A percentile compares a stretch with the other conserved stretches of the same genome.
phyloP scores from a whole-genome alignment of 2,888 invertebrate genomes.

The Halocaridina rubra region DNA sequence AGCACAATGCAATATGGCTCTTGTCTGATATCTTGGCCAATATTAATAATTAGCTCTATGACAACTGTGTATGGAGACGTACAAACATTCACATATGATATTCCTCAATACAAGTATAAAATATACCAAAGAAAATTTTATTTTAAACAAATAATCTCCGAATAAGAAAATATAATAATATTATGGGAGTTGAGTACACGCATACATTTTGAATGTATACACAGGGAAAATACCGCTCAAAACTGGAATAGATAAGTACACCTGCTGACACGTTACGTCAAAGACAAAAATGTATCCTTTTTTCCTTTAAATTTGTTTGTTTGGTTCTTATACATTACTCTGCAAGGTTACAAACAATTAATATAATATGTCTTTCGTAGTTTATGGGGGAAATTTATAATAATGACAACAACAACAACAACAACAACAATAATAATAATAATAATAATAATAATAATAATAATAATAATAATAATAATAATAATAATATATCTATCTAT shows the following conservation, averaged over 20 bases:
- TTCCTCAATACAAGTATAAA: too few species aligned
- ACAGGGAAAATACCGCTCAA: too few species aligned
- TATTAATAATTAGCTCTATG: too few species aligned
- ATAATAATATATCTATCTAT: not conserved
- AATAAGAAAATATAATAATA: too few species aligned
- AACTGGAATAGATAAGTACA: not conserved
- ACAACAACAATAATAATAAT: not conserved
- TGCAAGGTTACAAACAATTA: not conserved
- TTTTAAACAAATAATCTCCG: too few species aligned
- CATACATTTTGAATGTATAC: too few species aligned
- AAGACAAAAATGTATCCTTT: slow-evolving; percentile 21
- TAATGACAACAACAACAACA: not conserved
- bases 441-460: not conserved
- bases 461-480: not conserved
- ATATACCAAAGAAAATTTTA: too few species aligned
- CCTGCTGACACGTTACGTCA: not conserved
- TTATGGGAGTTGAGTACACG: too few species aligned
- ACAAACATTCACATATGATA: too few species aligned
- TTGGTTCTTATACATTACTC: slow-evolving; percentile 3
- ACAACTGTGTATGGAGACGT: too few species aligned
- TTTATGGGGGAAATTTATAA: not conserved
- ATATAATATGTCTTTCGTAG: not conserved
- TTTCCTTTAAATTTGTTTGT: not conserved
- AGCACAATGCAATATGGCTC: too few species aligned
- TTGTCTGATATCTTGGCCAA: too few species aligned